Evolutionary conservation across 2,888 invertebrate genomes (phyloP).

Genomic region (Neoaliturus tenellus): DNA sequence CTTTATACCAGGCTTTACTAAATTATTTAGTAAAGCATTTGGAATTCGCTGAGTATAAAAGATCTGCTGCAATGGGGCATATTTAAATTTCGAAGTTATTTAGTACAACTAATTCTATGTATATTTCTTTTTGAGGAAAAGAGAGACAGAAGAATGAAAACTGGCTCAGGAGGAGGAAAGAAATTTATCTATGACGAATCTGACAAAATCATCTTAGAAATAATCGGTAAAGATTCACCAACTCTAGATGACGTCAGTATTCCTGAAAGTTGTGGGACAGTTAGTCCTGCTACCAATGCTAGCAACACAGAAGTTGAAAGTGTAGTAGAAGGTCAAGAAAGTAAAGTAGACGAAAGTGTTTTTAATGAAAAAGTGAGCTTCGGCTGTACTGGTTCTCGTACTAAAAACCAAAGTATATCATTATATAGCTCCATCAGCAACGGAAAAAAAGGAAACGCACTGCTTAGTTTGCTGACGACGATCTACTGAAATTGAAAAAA

Average conservation of each 20-base stretch:
- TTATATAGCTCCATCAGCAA: not conserved
- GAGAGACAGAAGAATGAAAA: constrained; percentile 15
- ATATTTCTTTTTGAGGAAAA: not conserved
- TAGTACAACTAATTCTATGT: not conserved
- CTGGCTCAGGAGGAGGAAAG: not conserved
- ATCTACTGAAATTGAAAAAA: not conserved
- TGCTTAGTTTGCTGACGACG: not conserved
- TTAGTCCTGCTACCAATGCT: not conserved
- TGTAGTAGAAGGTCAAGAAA: not conserved
- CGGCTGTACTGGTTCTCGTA: not conserved
- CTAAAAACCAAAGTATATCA: not conserved
- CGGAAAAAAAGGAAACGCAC: not conserved
- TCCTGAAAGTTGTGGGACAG: not conserved
- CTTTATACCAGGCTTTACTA: too few relatives aligned
- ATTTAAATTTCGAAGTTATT: too few relatives aligned
- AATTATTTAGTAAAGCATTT: too few relatives aligned
- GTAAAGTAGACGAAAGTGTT: not conserved
- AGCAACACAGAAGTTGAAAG: not conserved
- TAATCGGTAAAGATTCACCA: constrained; percentile 2
- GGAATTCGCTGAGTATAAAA: too few relatives aligned
- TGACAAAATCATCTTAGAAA: not conserved
- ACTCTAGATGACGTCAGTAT: not conserved
- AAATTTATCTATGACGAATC: constrained; percentile 3
- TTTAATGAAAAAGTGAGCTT: not conserved
- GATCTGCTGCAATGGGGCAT: too few relatives aligned